These are phyloP conservation scores for Penelope pileata DNA, from an alignment of 2,113 vertebrate genomes.

Conservation along the genomic window DNA sequence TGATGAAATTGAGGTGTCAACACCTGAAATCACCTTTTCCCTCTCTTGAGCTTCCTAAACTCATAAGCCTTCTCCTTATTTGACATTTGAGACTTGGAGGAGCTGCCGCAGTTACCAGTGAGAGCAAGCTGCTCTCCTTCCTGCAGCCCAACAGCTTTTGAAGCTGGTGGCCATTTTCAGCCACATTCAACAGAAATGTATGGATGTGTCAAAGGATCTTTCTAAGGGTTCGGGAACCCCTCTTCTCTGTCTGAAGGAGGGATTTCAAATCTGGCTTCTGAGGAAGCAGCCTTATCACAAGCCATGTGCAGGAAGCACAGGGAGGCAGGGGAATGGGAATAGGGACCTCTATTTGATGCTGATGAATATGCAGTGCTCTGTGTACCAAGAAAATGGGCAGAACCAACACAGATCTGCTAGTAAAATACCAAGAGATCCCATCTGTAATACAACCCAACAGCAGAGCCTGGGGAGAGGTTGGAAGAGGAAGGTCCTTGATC, in stretches of 20 bases:
- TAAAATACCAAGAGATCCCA: background rate
- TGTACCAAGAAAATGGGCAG: background rate
- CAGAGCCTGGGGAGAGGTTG: background rate
- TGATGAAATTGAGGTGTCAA: too few relatives aligned
- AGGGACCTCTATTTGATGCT: background rate
- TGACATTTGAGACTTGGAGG: background rate
- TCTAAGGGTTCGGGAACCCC: background rate
- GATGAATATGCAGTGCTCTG: background rate
- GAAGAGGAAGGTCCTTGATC: background rate
- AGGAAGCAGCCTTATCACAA: background rate
- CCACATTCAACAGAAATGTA: background rate
- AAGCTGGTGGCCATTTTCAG: background rate
- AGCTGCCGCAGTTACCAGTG: background rate
- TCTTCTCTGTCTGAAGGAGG: background rate
- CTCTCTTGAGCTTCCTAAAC: background rate
- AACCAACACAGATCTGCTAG: background rate
- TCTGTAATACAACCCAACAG: background rate
- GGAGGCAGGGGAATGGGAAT: background rate
- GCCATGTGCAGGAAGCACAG: background rate
- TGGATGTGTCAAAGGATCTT: background rate
- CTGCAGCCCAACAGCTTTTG: background rate
- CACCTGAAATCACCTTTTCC: background rate
- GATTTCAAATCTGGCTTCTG: background rate
- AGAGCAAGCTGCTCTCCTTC: background rate
- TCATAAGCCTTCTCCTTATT: background rate